Evolutionary conservation across 2,797 vertebrate species (phyloP).

Genomic region (Arctocebus calabarensis): DNA sequence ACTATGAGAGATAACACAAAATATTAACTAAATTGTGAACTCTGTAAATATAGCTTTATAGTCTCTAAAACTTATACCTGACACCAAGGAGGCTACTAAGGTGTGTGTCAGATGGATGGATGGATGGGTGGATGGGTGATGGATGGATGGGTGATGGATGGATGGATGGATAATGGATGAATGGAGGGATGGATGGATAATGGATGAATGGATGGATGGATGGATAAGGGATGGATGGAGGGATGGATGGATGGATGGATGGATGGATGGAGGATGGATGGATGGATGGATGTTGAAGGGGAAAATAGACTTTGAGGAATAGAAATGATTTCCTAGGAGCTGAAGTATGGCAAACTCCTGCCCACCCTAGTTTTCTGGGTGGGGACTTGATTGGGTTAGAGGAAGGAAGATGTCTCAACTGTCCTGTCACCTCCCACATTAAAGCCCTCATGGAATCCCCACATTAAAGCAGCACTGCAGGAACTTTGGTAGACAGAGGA

Average conservation of each 20-base stretch:
- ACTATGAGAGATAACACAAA: conserved; percentile 20
- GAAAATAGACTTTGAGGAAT: conserved; percentile 6
- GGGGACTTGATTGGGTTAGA: not conserved
- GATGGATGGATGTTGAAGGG: not conserved
- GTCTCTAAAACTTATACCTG: not conserved
- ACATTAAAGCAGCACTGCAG: not conserved
- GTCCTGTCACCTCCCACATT: not conserved
- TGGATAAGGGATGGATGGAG: not conserved
- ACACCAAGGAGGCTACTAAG: not conserved
- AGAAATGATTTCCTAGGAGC: conserved; percentile 48
- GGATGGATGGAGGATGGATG: not conserved
- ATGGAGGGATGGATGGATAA: not conserved
- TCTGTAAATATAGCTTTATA: not conserved
- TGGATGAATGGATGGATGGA: not conserved
- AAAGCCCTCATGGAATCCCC: not conserved
- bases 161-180: not conserved
- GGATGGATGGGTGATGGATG: not conserved
- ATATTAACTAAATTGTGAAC: conserved; percentile 26
- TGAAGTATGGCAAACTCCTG: not conserved
- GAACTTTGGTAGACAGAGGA: not conserved
- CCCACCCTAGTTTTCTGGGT: not conserved
- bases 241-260: not conserved
- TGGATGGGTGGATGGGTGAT: not conserved
- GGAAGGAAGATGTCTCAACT: not conserved
- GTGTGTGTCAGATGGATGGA: not conserved